Base-by-base conservation (phyloP, 2,888 invertebrate genomes). In the Catocala sponsa region DNA sequence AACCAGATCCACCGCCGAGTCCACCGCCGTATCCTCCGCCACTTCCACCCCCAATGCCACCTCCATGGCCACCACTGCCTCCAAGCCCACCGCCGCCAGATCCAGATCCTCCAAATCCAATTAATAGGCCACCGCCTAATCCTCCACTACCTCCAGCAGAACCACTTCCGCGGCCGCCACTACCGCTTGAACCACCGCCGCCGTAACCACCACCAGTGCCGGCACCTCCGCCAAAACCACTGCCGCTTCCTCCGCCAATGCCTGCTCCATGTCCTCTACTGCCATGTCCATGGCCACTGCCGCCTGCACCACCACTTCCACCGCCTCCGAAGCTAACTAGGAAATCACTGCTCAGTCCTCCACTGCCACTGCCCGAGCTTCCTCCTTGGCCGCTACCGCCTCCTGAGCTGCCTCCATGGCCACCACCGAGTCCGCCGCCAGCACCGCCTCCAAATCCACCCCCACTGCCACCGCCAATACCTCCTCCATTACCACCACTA, bases 171-270 rank as follows among this genome's bases (percentile, higher is more conserved):
- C 61, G 66, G 0, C 72, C 76, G 0, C 73, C 77, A n/a, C 56
- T 62, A 12, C 75, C 72, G 4, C 6, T 38, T 9, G 35, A 6
- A 38, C 69, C 68, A 35, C 73, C 59, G 49, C 65, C 43, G 9
- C 73, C 83, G 72, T 73, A 32, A 70, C 82, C 72, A 66, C 85
- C 69, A 68, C 82, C 63, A 68, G 83, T 49, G 62, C 86, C 68
- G 56, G 74, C 68, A 59, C 76, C 50, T 6, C 74, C 71, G 6
- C 64, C 32, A 33, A 12, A 51, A 11, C 61, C 61, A 5, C 65
- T 64, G 6, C 78, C 76, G 15, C 76, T 71, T n/a, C 63, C 55
- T 10, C 52, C 48, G 10, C 69, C 68, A 6, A 57, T 55, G 5
- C 65, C 59, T 13, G 57, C 59, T 52, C 59, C 60, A 42, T 52